Conservation (phyloP, 2,113 vertebrate species). For the Stegastes partitus region DNA sequence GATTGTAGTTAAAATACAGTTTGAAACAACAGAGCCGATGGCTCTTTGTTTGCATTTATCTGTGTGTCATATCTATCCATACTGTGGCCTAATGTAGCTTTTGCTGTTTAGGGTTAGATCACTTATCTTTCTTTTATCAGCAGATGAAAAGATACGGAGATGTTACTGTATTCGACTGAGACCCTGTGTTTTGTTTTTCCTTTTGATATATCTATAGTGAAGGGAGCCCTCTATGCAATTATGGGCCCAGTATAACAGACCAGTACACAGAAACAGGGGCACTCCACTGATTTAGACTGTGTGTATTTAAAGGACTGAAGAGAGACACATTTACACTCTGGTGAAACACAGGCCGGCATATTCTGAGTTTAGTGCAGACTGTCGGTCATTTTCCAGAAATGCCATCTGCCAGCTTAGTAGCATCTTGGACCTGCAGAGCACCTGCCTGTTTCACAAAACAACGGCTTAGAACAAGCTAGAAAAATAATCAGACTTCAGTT, state of each 20-base stretch:
- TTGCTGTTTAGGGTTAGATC: slow-evolving; percentile 30
- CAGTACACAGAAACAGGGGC: slow-evolving; percentile 25
- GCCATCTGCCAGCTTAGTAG: too few species aligned
- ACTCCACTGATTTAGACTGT: slow-evolving; percentile 1
- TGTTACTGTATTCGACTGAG: slow-evolving; percentile 11
- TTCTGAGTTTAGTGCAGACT: neutral
- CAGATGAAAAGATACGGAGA: slow-evolving; percentile 13
- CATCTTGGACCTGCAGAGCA: neutral
- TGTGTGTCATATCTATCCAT: slow-evolving; percentile 27
- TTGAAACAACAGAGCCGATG: neutral
- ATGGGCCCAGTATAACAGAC: slow-evolving; percentile 42
- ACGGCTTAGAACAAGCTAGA: too few species aligned
- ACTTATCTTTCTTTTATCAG: slow-evolving; percentile 37
- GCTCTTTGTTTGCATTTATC: slow-evolving; percentile 35
- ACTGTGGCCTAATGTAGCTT: slow-evolving; percentile 34
- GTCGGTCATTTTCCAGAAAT: too few species aligned
- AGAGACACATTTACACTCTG: neutral
- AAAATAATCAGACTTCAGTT: too few species aligned
- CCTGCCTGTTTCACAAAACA: neutral
- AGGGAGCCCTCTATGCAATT: slow-evolving; percentile 61
- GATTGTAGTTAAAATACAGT: neutral
- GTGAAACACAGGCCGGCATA: neutral
- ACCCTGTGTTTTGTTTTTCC: neutral
- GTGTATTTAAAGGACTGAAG: neutral
- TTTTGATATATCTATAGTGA: slow-evolving; percentile 20